Conservation (phyloP, 2,113 vertebrate genomes). For the Shinisaurus crocodilurus region DNA sequence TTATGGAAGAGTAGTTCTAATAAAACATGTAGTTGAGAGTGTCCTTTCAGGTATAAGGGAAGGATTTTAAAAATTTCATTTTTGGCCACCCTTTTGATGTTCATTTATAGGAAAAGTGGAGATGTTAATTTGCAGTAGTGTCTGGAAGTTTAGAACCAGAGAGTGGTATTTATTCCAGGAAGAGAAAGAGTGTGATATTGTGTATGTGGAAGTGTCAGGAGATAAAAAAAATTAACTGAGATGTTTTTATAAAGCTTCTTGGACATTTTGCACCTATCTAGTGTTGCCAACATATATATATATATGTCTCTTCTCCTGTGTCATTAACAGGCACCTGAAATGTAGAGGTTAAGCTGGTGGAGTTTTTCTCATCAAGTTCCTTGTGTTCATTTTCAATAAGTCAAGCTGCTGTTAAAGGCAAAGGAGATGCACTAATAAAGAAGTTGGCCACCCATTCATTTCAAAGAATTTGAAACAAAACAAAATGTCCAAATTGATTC, state of each 20-base stretch:
- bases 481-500: neutral
- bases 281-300: neutral
- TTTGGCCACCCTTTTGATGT: neutral
- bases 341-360: neutral
- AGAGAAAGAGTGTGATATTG: neutral
- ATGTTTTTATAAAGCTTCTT: neutral
- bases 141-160: neutral
- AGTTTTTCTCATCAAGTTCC: neutral
- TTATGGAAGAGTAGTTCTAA: neutral
- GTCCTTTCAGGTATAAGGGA: neutral
- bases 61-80: neutral
- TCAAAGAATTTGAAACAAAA: too few relatives aligned
- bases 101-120: neutral
- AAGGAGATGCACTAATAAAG: neutral
- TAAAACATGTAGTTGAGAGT: neutral
- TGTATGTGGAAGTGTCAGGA: neutral
- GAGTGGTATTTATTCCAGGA: neutral
- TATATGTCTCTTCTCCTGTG: neutral
- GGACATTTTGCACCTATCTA: neutral
- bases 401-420: neutral
- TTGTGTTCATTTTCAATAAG: neutral
- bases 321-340: neutral
- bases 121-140: neutral
- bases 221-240: neutral
- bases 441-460: neutral